These are phyloP conservation scores for Euwallacea fornicatus DNA, from an alignment of 1,140 invertebrate genomes.

Conservation along the genomic window DNA sequence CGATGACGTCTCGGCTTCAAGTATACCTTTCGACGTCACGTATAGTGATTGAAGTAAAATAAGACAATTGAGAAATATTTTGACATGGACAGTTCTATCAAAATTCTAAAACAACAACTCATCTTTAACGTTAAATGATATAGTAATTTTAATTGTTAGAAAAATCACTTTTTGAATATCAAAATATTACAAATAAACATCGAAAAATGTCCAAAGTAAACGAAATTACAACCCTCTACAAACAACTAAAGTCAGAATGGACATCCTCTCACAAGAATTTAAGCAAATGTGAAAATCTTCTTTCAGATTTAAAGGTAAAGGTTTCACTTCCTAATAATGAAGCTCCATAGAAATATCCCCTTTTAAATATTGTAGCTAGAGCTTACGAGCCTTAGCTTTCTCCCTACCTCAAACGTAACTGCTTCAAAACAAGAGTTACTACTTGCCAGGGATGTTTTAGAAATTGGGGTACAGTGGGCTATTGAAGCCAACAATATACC, in stretches of 20 bases:
- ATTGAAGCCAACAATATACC: constrained; percentile 90
- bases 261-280: constrained; percentile 67
- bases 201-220: constrained; percentile 63
- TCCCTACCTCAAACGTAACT: constrained; percentile 79
- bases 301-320: constrained; percentile 73
- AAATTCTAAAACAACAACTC: too few relatives aligned
- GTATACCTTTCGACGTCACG: too few relatives aligned
- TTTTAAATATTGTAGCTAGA: constrained; percentile 64
- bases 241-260: constrained; percentile 76
- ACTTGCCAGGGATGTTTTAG: constrained; percentile 87
- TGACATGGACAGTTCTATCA: too few relatives aligned
- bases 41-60: too few relatives aligned
- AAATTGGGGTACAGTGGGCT: constrained; percentile 95
- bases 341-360: constrained; percentile 1
- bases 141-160: too few relatives aligned
- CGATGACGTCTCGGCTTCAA: too few relatives aligned
- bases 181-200: too few relatives aligned
- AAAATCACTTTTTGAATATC: too few relatives aligned
- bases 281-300: constrained; percentile 69
- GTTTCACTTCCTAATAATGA: constrained; percentile 9
- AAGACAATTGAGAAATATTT: too few relatives aligned
- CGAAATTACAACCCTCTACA: constrained; percentile 68
- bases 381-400: constrained; percentile 80
- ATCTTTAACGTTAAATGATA: too few relatives aligned
- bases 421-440: constrained; percentile 85